These are phyloP conservation scores for Lobophora halterata DNA, from an alignment of 2,888 invertebrate genomes.

Conservation along the genomic window DNA sequence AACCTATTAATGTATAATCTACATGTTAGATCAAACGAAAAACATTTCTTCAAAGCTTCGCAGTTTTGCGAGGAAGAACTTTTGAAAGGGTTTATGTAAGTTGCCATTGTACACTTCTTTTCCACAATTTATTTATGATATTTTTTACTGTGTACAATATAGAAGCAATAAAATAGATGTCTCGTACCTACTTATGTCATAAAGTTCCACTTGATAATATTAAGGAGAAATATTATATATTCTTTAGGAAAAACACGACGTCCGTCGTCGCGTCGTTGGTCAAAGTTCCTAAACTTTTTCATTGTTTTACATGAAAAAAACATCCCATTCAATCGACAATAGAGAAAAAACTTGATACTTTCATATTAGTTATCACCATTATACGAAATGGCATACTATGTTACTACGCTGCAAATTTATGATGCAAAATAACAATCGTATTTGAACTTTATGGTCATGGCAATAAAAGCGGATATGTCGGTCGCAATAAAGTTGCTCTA, in stretches of 20 bases:
- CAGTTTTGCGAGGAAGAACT: too few relatives aligned
- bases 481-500: slow-evolving; percentile 31
- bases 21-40: too few relatives aligned
- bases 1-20: too few relatives aligned
- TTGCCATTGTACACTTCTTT: too few relatives aligned
- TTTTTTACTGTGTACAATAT: too few relatives aligned
- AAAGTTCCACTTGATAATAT: too few relatives aligned
- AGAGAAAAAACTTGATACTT: slow-evolving; percentile 35
- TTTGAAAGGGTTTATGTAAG: too few relatives aligned
- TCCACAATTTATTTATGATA: too few relatives aligned
- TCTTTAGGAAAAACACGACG: slow-evolving; percentile 10
- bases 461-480: slow-evolving; percentile 30
- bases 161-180: too few relatives aligned
- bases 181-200: too few relatives aligned
- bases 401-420: slow-evolving; percentile 31
- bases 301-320: slow-evolving; percentile 43
- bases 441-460: slow-evolving; percentile 33
- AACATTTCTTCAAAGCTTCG: too few relatives aligned
- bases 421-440: slow-evolving; percentile 32
- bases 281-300: slow-evolving; percentile 36
- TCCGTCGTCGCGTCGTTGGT: too few relatives aligned
- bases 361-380: slow-evolving; percentile 63
- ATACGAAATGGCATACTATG: slow-evolving; percentile 43
- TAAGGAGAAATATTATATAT: background rate
- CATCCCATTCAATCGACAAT: slow-evolving; percentile 44